phyloP scores from a whole-genome alignment of 1,140 invertebrate genomes.

The Pogonomyrmex barbatus region DNA sequence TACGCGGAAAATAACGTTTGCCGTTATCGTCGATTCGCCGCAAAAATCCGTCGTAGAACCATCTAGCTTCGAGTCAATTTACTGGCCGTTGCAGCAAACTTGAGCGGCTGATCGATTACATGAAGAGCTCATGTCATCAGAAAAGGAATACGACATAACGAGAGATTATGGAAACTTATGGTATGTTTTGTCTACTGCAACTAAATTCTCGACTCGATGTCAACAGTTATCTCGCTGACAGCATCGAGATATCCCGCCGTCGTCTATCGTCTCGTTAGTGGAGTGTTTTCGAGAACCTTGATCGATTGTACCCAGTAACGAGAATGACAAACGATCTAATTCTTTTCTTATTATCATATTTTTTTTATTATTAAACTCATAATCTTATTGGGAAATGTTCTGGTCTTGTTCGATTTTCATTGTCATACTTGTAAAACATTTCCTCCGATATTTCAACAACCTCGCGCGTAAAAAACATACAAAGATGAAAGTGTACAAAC shows the following conservation, averaged over 20 bases:
- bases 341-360: background rate
- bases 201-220: background rate
- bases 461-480: background rate
- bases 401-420: slow-evolving; percentile 7
- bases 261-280: background rate
- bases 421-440: background rate
- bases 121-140: background rate
- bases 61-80: slow-evolving; percentile 52
- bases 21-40: slow-evolving; percentile 37
- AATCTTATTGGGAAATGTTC: slow-evolving; percentile 6
- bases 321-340: slow-evolving; percentile 32
- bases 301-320: slow-evolving; percentile 20
- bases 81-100: slow-evolving; percentile 22
- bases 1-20: background rate
- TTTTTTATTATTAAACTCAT: background rate
- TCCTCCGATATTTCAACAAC: background rate
- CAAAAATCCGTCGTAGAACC: background rate
- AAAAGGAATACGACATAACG: background rate
- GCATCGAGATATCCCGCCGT: background rate
- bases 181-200: background rate
- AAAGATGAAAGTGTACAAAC: slow-evolving; percentile 8
- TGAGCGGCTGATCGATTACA: slow-evolving; percentile 7
- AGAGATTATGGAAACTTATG: background rate
- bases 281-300: background rate
- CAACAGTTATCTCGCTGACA: background rate